These are phyloP conservation scores for Gallinago media DNA, from an alignment of 2,113 vertebrate species.

Conservation along the genomic window DNA sequence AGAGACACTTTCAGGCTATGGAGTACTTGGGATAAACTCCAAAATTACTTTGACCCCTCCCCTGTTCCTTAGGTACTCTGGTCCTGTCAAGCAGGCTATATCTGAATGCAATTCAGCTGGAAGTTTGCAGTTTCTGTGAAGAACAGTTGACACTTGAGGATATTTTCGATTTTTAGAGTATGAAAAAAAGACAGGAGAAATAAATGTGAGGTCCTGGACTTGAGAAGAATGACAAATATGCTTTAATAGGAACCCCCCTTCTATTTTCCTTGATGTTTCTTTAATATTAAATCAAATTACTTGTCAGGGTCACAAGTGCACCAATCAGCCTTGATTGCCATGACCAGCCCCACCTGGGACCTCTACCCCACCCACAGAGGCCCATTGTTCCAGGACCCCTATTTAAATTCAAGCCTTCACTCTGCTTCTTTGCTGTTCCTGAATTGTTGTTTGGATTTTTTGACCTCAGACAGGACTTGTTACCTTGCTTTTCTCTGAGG, in stretches of 20 bases:
- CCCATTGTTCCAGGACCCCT: not conserved
- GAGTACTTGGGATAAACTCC: not conserved
- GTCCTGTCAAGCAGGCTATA: not conserved
- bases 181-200: not conserved
- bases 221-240: not conserved
- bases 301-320: not conserved
- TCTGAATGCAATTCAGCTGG: not conserved
- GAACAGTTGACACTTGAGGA: not conserved
- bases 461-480: not conserved
- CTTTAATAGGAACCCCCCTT: accelerated
- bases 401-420: not conserved
- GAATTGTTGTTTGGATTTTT: not conserved
- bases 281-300: not conserved
- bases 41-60: not conserved
- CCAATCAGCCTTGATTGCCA: not conserved
- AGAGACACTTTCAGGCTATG: not conserved
- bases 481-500: not conserved
- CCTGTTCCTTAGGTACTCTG: not conserved
- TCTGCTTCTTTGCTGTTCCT: not conserved
- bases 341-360: not conserved
- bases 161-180: not conserved
- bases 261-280: not conserved
- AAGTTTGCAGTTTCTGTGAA: not conserved
- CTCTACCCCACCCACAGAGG: not conserved
- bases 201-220: not conserved